A percentile compares a stretch with the other conserved stretches of the same genome.
Conservation (phyloP, 1,140 invertebrate genomes). For the Zaprionus gabonicus region DNA sequence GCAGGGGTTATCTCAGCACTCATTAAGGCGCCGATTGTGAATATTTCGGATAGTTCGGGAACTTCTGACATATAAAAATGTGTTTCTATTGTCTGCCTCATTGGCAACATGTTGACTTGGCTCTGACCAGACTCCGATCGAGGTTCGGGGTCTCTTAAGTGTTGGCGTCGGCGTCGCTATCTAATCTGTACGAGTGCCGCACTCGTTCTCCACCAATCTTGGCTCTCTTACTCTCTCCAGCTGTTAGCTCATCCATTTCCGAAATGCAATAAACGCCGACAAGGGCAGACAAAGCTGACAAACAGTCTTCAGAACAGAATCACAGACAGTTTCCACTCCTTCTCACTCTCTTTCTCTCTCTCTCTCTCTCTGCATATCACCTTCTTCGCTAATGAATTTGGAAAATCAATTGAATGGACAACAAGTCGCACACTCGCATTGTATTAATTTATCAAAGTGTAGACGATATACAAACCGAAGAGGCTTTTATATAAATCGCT, state of each 20-base stretch:
- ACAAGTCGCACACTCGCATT: constrained; percentile 51
- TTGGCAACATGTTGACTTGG: constrained; percentile 37
- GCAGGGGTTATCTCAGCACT: constrained; percentile 26
- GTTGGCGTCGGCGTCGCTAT: constrained; percentile 59
- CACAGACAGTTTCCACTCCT: constrained; percentile 22
- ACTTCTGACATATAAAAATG: constrained; percentile 33
- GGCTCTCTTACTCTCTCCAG: constrained; percentile 62
- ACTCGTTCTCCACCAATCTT: constrained; percentile 66
- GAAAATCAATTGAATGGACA: constrained; percentile 75
- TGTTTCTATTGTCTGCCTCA: constrained; percentile 34
- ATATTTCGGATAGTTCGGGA: constrained; percentile 1
- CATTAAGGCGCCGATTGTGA: constrained; percentile 43
- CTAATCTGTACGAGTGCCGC: constrained; percentile 57
- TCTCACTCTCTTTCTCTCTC: not conserved
- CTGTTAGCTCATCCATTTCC: constrained; percentile 80
- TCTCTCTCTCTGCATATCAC: constrained; percentile 34
- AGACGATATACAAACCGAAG: constrained; percentile 31
- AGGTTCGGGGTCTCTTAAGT: constrained; percentile 8
- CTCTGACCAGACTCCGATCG: not conserved
- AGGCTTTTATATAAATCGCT: constrained; percentile 77
- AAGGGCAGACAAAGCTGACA: constrained; percentile 31
- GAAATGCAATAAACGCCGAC: constrained; percentile 69
- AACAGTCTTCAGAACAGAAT: constrained; percentile 45
- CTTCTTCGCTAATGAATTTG: constrained; percentile 75
- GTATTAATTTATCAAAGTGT: constrained; percentile 82